phyloP scores from a whole-genome alignment of 2,888 invertebrate genomes.

The Caprella mutica region DNA sequence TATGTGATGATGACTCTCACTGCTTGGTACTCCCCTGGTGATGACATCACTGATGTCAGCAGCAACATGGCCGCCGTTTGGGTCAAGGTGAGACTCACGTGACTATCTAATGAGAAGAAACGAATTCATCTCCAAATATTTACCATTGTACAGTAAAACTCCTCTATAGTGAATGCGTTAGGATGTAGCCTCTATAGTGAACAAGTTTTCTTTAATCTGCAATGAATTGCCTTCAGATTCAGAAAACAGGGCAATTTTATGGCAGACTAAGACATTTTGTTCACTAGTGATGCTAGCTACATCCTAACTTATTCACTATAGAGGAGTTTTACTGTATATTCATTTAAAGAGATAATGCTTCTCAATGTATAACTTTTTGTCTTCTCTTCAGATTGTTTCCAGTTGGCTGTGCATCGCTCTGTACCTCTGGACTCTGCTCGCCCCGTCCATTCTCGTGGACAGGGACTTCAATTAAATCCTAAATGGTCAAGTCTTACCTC shows the following conservation, averaged over 20 bases:
- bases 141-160: no score
- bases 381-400: constrained; percentile 55
- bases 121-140: no score
- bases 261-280: no score
- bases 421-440: constrained; percentile 88
- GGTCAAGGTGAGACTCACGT: constrained; percentile 59
- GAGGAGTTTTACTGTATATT: background rate
- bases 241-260: no score
- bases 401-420: constrained; percentile 87
- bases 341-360: no score
- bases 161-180: no score
- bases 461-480: constrained; percentile 65
- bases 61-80: constrained; percentile 91
- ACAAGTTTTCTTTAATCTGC: no score
- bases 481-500: no score
- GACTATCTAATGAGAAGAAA: no score
- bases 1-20: constrained; percentile 99
- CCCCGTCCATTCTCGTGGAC: constrained; percentile 75
- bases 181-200: no score
- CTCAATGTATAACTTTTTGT: background rate
- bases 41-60: constrained; percentile 61
- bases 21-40: constrained; percentile 95
- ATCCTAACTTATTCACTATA: background rate
- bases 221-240: no score
- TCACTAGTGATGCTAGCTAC: no score